A percentile compares a stretch with the other conserved stretches of the same genome.
Conservation (phyloP, 1,140 invertebrate genomes). For the Asobara japonica region DNA sequence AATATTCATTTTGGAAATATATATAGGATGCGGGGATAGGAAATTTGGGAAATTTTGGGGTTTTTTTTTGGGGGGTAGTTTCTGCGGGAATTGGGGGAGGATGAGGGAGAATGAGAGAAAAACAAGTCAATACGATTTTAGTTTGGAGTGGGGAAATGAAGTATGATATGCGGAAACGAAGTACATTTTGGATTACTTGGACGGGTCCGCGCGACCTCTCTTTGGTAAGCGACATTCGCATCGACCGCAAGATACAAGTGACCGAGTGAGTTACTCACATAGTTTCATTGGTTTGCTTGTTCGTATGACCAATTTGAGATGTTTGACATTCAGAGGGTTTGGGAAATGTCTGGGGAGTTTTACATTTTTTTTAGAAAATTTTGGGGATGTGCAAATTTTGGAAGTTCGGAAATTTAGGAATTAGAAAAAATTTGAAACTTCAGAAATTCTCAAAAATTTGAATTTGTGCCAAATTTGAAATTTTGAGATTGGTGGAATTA, state of each 20-base stretch:
- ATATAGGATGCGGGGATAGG: neutral
- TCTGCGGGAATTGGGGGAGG: neutral
- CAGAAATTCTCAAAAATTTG: too few species aligned
- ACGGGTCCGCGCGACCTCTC: slow-evolving; percentile 22
- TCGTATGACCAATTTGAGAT: too few species aligned
- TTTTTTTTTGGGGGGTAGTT: neutral
- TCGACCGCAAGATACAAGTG: slow-evolving; percentile 33
- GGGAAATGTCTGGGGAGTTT: too few species aligned
- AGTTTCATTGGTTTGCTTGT: slow-evolving; percentile 16
- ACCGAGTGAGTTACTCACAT: slow-evolving; percentile 31
- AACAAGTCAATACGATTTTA: neutral
- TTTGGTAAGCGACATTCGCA: slow-evolving; percentile 12
- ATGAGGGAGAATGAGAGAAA: neutral
- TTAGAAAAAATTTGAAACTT: too few species aligned
- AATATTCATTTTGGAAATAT: neutral
- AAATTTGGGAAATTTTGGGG: neutral
- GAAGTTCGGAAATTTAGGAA: too few species aligned
- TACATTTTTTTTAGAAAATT: too few species aligned
- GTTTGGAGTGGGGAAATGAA: neutral
- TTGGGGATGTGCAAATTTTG: too few species aligned
- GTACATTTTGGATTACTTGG: slow-evolving; percentile 26
- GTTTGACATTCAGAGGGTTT: too few species aligned
- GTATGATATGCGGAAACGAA: slow-evolving; percentile 26
- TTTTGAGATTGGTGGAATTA: too few species aligned
- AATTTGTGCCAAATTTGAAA: too few species aligned